Evolutionary conservation across 2,888 invertebrate species (phyloP), one percentile per base, ranked within the genome.

Genomic region (Plusia festucae): DNA sequence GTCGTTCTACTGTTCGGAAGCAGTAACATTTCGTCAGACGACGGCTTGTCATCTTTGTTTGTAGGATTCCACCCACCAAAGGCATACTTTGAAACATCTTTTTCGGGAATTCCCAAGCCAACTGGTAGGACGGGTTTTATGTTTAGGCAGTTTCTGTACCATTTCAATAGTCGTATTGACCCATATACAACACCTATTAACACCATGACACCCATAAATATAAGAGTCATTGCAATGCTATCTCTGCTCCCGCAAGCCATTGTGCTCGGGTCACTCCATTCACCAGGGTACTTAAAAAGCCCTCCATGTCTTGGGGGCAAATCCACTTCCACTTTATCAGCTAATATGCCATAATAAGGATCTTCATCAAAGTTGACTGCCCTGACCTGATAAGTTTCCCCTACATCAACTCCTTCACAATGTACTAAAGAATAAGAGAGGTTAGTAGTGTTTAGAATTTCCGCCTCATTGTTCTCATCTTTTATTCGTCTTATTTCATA

Each of bases 71-170:
- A 92, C 57, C 86, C 90, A 55, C 89, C 89, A 78, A 90, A 93
- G 18, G 91, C 83, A 74, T 91, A 93, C 78, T 95, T 95, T 4
- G 90, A 86, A 68, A 88, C 86, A 73, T 94, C 95, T 78, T 95
- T 95, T 77, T 94, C 92, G 32, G 92, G 92, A 68, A 93, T 88
- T 60, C 90, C 95, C 65, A 97, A 88, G 4, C 97, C 97, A 55
- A 96, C 96, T 22, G 97, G 97, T 70, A 97, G 88, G 78, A 96
- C 96, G 15, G 97, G 96, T 83, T 96, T 96, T 24, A 97, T 96
- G 78, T 97, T 96, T 82, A 96, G 95, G 96, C 97, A 97, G 78
- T 94, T 95, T 82, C 95, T 95, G 80, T 96, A 96, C 70, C 95
- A 96, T 65, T 94, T 91, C 90, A 96, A 97, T 27, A 96, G 83